Conservation (phyloP, 1,140 invertebrate genomes). For the Gerris buenoi region DNA sequence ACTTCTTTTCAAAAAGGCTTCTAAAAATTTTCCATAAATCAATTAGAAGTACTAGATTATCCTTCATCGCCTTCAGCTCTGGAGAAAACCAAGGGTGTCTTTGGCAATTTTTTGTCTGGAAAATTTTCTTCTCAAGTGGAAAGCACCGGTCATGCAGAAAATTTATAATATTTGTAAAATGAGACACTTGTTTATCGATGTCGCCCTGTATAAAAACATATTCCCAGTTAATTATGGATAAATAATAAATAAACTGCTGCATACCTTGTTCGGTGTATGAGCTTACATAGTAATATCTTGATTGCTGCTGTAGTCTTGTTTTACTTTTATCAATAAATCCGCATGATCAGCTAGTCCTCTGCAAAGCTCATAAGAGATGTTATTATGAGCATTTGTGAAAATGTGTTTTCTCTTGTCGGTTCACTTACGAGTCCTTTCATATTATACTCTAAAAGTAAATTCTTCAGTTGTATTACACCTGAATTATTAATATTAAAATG, state of each 20-base stretch:
- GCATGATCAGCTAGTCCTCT: not conserved
- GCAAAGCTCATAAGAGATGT: not conserved
- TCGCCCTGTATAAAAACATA: conserved; percentile 33
- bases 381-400: not conserved
- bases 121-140: not conserved
- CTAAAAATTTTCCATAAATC: not conserved
- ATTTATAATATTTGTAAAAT: not conserved
- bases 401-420: not conserved
- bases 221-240: too few species aligned
- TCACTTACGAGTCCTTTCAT: not conserved
- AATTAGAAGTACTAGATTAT: not conserved
- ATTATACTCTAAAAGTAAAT: not conserved
- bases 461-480: not conserved
- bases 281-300: too few species aligned
- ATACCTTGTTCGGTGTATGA: too few species aligned
- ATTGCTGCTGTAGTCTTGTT: too few species aligned
- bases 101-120: not conserved
- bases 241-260: too few species aligned
- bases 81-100: not conserved
- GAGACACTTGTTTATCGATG: conserved; percentile 33
- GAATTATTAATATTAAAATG: not conserved
- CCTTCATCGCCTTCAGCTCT: not conserved
- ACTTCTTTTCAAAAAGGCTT: not conserved
- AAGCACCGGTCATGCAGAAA: not conserved
- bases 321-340: not conserved